phyloP scores from a whole-genome alignment of 1,140 invertebrate genomes.

The Pseudomyrmex concolor region DNA sequence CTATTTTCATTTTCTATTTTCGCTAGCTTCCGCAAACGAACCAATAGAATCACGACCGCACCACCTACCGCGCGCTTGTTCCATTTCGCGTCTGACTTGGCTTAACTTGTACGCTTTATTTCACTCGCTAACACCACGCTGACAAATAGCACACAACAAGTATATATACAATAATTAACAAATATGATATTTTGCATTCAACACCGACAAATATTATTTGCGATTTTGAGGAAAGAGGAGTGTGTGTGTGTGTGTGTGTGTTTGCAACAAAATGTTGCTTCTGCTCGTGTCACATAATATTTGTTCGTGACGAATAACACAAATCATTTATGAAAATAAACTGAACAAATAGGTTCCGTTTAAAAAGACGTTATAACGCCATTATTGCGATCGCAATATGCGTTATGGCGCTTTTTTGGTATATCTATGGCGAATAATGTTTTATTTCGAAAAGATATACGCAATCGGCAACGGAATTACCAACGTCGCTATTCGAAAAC shows the following conservation, averaged over 20 bases:
- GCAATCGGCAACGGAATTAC: constrained; percentile 3
- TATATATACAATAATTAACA: neutral
- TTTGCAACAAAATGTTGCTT: neutral
- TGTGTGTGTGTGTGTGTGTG: neutral
- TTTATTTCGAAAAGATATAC: neutral
- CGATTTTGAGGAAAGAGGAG: neutral
- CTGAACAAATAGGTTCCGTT: neutral
- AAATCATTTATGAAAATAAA: constrained; percentile 1
- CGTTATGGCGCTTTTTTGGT: neutral
- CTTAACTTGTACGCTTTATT: constrained; percentile 12
- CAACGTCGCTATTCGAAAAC: neutral
- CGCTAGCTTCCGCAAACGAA: constrained; percentile 31
- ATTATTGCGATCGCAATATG: neutral
- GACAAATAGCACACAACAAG: neutral
- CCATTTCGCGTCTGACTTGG: neutral
- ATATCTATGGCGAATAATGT: neutral
- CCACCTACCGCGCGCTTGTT: neutral
- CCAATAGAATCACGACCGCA: constrained; percentile 32
- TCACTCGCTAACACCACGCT: neutral
- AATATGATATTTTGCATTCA: too few species aligned
- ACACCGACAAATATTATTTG: too few species aligned
- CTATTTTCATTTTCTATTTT: constrained; percentile 78
- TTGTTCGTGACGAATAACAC: neutral
- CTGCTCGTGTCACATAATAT: neutral
- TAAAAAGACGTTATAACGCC: neutral